phyloP scores from a whole-genome alignment of 2,888 invertebrate genomes.

The Lysandra bellargus region DNA sequence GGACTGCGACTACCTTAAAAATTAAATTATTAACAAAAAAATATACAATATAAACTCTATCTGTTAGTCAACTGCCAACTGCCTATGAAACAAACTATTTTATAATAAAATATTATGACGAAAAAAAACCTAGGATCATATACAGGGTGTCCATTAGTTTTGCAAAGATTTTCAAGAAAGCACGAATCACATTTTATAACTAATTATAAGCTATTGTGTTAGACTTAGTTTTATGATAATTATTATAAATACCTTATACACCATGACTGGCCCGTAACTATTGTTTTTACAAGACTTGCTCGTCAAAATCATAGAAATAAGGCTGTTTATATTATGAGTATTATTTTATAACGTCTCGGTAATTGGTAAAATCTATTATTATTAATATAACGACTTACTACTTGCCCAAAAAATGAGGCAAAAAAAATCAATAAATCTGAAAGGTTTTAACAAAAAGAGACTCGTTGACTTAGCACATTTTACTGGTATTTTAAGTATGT shows the following conservation, averaged over 20 bases:
- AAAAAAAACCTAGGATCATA: constrained; percentile 45
- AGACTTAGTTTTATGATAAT: constrained; percentile 20
- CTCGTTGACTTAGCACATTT: too few relatives aligned
- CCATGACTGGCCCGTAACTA: neutral
- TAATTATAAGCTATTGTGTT: constrained; percentile 16
- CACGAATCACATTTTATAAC: neutral
- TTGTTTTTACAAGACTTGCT: neutral
- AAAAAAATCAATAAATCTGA: too few relatives aligned
- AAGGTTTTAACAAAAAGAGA: too few relatives aligned
- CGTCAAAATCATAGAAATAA: neutral
- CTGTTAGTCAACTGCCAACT: neutral
- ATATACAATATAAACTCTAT: neutral
- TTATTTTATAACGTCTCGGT: neutral
- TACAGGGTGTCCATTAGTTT: constrained; percentile 44
- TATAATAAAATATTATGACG: neutral
- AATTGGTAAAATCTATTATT: neutral
- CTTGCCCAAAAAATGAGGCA: neutral
- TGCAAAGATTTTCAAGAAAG: constrained; percentile 13
- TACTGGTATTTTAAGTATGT: too few relatives aligned
- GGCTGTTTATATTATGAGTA: neutral
- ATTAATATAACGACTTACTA: neutral
- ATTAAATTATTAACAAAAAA: neutral
- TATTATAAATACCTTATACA: neutral
- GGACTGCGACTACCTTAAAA: neutral
- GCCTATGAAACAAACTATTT: neutral